Percentiles rank a stretch among this genome's conserved stretches.
phyloP scores from a whole-genome alignment of 2,113 vertebrate genomes.

The Neofelis nebulosa region DNA sequence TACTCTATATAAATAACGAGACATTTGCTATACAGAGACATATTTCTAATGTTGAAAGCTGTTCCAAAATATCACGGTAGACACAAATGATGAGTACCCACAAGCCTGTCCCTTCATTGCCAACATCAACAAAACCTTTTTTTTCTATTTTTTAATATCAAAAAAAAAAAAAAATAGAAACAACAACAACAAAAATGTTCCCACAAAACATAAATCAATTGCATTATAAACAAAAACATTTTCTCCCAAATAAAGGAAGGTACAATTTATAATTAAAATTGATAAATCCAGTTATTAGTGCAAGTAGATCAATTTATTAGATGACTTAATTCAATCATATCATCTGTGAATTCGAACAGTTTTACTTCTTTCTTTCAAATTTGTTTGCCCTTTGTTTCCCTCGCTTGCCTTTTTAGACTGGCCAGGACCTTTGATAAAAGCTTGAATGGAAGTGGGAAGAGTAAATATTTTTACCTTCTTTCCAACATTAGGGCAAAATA shows the following conservation, averaged over 20 bases:
- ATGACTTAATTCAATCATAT: neutral
- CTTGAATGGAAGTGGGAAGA: neutral
- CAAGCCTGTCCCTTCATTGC: neutral
- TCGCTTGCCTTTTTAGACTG: neutral
- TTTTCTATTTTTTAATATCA: neutral
- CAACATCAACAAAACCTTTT: neutral
- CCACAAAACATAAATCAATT: neutral
- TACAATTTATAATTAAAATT: neutral
- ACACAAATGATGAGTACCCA: neutral
- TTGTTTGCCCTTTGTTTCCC: neutral
- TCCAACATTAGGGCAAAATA: neutral
- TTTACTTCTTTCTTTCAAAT: neutral
- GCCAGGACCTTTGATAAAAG: neutral
- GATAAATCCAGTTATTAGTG: neutral
- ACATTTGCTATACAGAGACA: neutral
- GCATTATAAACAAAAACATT: neutral
- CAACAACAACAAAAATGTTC: neutral
- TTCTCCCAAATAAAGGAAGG: neutral
- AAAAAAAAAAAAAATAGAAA: neutral
- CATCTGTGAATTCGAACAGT: neutral
- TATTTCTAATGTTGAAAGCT: neutral
- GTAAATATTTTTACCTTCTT: slow-evolving; percentile 1
- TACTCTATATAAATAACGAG: neutral
- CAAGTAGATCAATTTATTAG: neutral
- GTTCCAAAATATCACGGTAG: neutral